Base-by-base conservation (phyloP, 2,888 invertebrate species). In the Apantesis nais region DNA sequence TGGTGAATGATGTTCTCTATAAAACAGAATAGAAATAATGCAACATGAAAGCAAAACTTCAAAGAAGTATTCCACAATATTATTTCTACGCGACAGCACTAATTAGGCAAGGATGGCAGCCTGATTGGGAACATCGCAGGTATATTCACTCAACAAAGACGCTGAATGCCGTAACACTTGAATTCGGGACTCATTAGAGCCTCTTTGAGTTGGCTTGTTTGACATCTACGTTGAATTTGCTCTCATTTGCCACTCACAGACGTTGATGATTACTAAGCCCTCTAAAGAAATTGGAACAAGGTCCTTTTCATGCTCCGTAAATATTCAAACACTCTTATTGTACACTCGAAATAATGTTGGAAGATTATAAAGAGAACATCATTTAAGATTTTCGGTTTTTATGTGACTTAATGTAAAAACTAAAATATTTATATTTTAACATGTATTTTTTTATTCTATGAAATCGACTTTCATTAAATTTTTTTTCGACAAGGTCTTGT, bases 191-290 rank as follows among this genome's bases (percentile, higher is more conserved):
- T 87, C 87, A 87, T 87, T 87, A 87, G 86, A 80, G 83, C 80
- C 80, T 82, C 87, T 87, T 86, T 87, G 86, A 86, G 82, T 78
- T 82, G 81, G 81, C 83, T 85, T 86, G 87, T 87, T 87, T 86
- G 86, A 86, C 84, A 86, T 85, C 82, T 77, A 82, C 81, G 81
- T 83, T 84, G 85, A 86, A 87, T 86, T 85, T 80, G 74, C 82
- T 84, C 82, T 86, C 86, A 84, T 87, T 87, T 84, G 81, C 76
- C 83, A 84, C 85, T 87, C 83, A 84, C 81, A 85, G 84, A 85
- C 83, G 83, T 82, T 86, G 82, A 84, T 77, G 82, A 82, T 79
- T 81, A 72, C 76, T 80, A 80, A 83, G 78, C 79, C 75, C 81
- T 80, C 71, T 73, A 76, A 81, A 84, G 83, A 83, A 80, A 85